Conservation (phyloP, 1,140 invertebrate species). For the Spodoptera frugiperda region DNA sequence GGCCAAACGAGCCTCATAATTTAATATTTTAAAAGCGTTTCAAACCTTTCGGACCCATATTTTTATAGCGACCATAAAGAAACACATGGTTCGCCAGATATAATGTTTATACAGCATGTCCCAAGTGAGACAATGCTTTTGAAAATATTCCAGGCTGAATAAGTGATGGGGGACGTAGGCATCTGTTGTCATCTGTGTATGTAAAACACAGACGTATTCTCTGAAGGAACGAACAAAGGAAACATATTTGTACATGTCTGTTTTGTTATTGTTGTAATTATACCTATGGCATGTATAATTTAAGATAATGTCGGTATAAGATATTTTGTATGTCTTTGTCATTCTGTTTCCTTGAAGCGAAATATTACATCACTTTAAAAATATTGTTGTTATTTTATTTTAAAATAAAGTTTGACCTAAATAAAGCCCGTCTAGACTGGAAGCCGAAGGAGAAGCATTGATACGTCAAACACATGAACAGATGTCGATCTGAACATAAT, state of each 20-base stretch:
- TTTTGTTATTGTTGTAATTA: background rate
- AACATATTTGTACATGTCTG: background rate
- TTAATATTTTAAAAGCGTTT: slow-evolving; percentile 33
- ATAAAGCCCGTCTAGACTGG: too few species aligned
- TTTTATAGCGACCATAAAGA: slow-evolving; percentile 1
- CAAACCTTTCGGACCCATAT: slow-evolving; percentile 19
- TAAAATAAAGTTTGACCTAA: too few species aligned
- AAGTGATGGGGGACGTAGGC: slow-evolving; percentile 5
- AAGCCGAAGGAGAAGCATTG: too few species aligned
- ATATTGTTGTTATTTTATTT: too few species aligned
- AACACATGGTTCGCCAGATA: slow-evolving; percentile 6
- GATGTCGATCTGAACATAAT: too few species aligned
- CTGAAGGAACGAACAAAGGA: background rate
- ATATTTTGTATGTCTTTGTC: too few species aligned
- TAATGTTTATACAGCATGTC: slow-evolving; percentile 22
- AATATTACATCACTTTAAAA: too few species aligned
- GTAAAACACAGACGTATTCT: background rate
- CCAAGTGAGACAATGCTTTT: slow-evolving; percentile 27
- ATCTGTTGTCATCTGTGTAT: slow-evolving; percentile 4
- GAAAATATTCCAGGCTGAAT: slow-evolving; percentile 23
- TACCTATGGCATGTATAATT: too few species aligned
- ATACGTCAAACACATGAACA: too few species aligned
- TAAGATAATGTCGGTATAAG: too few species aligned
- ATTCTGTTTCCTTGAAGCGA: too few species aligned
- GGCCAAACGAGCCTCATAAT: slow-evolving; percentile 23